Percentiles rank a stretch among this genome's conserved stretches.
Conservation (phyloP, 2,113 vertebrate genomes). For the Polypterus senegalus region DNA sequence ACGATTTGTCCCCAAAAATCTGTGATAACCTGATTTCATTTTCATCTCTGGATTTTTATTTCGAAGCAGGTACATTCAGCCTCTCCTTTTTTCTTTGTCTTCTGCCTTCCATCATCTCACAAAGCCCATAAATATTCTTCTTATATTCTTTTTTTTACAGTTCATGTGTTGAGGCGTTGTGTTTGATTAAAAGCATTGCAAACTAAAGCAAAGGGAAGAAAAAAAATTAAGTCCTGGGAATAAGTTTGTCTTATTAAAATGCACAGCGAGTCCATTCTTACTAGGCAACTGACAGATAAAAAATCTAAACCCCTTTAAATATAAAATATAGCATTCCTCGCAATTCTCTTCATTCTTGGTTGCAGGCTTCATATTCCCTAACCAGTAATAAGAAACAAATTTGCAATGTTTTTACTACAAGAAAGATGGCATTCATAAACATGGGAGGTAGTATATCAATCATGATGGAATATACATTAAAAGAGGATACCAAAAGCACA, state of each 20-base stretch:
- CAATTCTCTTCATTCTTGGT: constrained; percentile 2
- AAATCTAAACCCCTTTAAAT: constrained; percentile 1
- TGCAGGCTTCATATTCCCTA: constrained; percentile 3
- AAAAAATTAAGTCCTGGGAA: background rate
- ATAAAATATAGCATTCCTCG: constrained; percentile 5
- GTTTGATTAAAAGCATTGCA: too few species aligned
- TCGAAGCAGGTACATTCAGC: background rate
- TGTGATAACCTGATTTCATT: background rate
- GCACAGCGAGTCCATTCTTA: background rate
- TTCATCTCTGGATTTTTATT: background rate
- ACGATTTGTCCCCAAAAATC: background rate
- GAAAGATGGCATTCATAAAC: constrained; percentile 4
- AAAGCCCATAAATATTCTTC: too few species aligned
- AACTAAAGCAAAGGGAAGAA: background rate
- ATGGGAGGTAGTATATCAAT: constrained; percentile 5
- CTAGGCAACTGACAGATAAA: background rate
- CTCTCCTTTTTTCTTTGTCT: too few species aligned
- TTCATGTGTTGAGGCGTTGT: too few species aligned
- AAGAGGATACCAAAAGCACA: background rate
- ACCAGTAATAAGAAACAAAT: background rate
- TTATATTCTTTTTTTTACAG: too few species aligned
- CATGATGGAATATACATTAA: background rate
- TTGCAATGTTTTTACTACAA: constrained; percentile 1
- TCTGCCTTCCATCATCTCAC: too few species aligned
- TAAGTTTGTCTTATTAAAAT: constrained; percentile 3